These are phyloP conservation scores for Hoplodrina ambigua DNA, from an alignment of 2,888 invertebrate genomes.

Conservation along the genomic window DNA sequence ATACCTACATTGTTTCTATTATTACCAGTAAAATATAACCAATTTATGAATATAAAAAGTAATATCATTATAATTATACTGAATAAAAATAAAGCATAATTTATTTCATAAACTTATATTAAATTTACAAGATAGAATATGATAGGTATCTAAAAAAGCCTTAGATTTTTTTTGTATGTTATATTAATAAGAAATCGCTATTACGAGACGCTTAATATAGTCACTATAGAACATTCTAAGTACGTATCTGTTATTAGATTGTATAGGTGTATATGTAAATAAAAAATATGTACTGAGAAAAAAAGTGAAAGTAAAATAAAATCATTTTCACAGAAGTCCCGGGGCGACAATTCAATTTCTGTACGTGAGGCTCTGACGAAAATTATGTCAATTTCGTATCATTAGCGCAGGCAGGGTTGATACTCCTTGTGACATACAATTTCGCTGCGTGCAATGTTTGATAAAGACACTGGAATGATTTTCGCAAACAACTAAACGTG, in stretches of 20 bases:
- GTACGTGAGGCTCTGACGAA: slow-evolving; percentile 68
- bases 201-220: not conserved
- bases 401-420: slow-evolving; percentile 68
- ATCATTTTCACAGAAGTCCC: slow-evolving; percentile 58
- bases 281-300: slow-evolving; percentile 30
- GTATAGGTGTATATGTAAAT: slow-evolving; percentile 11
- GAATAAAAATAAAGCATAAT: not conserved
- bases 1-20: not conserved
- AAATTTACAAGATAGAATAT: not conserved
- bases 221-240: not conserved
- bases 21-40: not conserved
- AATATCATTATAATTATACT: not conserved
- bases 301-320: slow-evolving; percentile 45
- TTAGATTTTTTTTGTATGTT: not conserved
- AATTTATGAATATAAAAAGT: slow-evolving; percentile 1
- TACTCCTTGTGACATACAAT: slow-evolving; percentile 32
- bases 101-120: not conserved
- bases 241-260: not conserved
- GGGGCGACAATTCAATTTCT: slow-evolving; percentile 68
- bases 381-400: slow-evolving; percentile 78
- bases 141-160: no score
- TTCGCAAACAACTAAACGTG: not conserved
- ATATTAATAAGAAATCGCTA: not conserved
- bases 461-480: not conserved
- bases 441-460: not conserved